Conservation (phyloP, 2,113 vertebrate genomes). For the Alaudala cheleensis region DNA sequence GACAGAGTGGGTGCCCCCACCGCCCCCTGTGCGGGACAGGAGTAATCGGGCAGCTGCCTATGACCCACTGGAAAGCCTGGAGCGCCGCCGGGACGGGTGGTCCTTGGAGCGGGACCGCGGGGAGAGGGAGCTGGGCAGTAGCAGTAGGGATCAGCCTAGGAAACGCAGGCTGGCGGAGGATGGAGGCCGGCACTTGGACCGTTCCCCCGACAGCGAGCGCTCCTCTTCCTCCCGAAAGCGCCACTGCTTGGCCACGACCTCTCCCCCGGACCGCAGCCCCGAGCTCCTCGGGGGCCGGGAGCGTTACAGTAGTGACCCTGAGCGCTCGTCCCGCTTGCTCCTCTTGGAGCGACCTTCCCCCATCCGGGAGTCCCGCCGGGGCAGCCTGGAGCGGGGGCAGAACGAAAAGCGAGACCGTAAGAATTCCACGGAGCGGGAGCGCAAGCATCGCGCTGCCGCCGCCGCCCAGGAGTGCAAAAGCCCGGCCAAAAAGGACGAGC, state of each 20-base stretch:
- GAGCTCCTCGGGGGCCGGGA: constrained; percentile 87
- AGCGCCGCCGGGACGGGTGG: constrained; percentile 92
- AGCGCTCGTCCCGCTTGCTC: constrained; percentile 79
- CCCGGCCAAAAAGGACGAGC: constrained; percentile 82
- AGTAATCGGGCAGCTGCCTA: constrained; percentile 81
- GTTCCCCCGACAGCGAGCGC: constrained; percentile 92
- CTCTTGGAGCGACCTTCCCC: constrained; percentile 85
- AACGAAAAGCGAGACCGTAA: constrained; percentile 80
- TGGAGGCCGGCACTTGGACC: constrained; percentile 86
- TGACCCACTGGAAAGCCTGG: constrained; percentile 90
- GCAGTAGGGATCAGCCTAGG: constrained; percentile 83
- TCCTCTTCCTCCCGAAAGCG: constrained; percentile 82
- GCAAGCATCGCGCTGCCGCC: constrained; percentile 76
- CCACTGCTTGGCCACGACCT: constrained; percentile 74
- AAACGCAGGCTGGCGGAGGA: constrained; percentile 89
- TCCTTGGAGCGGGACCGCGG: constrained; percentile 88
- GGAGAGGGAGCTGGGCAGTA: constrained; percentile 79
- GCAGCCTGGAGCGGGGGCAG: constrained; percentile 83
- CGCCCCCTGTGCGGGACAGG: constrained; percentile 87
- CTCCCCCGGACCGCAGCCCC: constrained; percentile 90
- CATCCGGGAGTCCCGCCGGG: constrained; percentile 76
- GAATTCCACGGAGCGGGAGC: constrained; percentile 78
- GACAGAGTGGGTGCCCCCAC: constrained; percentile 87
- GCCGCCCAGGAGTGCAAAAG: constrained; percentile 79
- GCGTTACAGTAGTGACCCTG: constrained; percentile 88